A percentile compares a stretch with the other conserved stretches of the same genome.
These are phyloP conservation scores for Darevskia mixta DNA, from an alignment of 2,797 vertebrate species.

Conservation along the genomic window DNA sequence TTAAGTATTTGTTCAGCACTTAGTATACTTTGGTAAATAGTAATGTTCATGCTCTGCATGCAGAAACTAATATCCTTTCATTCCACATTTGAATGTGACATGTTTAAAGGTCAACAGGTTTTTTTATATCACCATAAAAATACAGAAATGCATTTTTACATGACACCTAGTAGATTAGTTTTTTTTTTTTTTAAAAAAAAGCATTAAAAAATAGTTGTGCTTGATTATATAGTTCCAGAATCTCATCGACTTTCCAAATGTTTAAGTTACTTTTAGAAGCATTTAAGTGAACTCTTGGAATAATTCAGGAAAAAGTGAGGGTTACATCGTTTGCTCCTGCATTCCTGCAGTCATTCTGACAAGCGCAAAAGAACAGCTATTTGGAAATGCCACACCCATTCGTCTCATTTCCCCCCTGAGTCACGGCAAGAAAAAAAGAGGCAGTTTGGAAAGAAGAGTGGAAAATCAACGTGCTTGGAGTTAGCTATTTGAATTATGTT, in stretches of 20 bases:
- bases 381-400: slow-evolving; percentile 33
- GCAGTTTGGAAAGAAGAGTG: not conserved
- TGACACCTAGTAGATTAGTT: too few relatives aligned
- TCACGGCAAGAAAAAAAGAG: not conserved
- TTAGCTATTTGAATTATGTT: not conserved
- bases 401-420: slow-evolving; percentile 13
- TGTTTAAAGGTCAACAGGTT: too few relatives aligned
- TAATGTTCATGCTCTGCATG: too few relatives aligned
- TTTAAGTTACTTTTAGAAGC: not conserved
- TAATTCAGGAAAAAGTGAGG: not conserved
- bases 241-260: not conserved
- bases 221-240: too few relatives aligned
- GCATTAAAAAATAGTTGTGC: not conserved
- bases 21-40: too few relatives aligned
- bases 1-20: too few relatives aligned
- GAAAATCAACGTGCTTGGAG: not conserved
- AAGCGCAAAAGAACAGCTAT: not conserved
- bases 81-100: too few relatives aligned
- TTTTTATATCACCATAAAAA: too few relatives aligned
- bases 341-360: not conserved
- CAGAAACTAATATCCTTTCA: too few relatives aligned
- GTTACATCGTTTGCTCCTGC: not conserved
- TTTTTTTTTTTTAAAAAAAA: too few relatives aligned
- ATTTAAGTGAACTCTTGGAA: not conserved
- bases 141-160: too few relatives aligned